Percentiles rank a stretch among this genome's conserved stretches.
These are phyloP conservation scores for Pharmacophagus antenor DNA, from an alignment of 2,888 invertebrate species.

Conservation along the genomic window DNA sequence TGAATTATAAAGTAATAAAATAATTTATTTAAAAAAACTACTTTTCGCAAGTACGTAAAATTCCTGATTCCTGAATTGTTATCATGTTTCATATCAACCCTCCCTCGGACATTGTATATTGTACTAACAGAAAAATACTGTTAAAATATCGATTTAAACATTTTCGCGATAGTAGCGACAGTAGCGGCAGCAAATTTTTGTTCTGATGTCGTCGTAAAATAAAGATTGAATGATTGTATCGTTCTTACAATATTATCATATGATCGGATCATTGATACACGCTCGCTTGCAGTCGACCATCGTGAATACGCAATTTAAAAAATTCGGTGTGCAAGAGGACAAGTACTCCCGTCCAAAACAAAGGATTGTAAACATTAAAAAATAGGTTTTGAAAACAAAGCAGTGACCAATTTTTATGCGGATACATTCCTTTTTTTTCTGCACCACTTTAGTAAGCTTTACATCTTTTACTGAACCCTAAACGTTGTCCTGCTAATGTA, in stretches of 20 bases:
- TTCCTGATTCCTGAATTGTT: too few species aligned
- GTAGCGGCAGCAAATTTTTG: slow-evolving; percentile 3
- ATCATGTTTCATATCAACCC: too few species aligned
- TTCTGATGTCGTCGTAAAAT: slow-evolving; percentile 14
- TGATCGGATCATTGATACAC: slow-evolving; percentile 55
- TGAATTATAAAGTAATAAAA: too few species aligned
- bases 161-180: background rate
- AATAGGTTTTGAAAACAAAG: background rate
- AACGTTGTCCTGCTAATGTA: background rate
- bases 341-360: background rate
- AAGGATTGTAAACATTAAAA: background rate
- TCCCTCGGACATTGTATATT: background rate
- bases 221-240: slow-evolving; percentile 51
- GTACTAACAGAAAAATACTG: background rate
- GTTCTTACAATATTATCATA: slow-evolving; percentile 51
- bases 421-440: too few species aligned
- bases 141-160: background rate
- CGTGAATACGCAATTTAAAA: slow-evolving; percentile 22
- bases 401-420: background rate
- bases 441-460: too few species aligned
- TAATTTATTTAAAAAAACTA: too few species aligned
- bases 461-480: background rate
- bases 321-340: slow-evolving; percentile 40
- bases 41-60: too few species aligned
- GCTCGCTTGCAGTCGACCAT: slow-evolving; percentile 36